Evolutionary conservation across 1,140 invertebrate species (phyloP), one percentile per base, ranked within the genome.

Genomic region (Ceratitis capitata): DNA sequence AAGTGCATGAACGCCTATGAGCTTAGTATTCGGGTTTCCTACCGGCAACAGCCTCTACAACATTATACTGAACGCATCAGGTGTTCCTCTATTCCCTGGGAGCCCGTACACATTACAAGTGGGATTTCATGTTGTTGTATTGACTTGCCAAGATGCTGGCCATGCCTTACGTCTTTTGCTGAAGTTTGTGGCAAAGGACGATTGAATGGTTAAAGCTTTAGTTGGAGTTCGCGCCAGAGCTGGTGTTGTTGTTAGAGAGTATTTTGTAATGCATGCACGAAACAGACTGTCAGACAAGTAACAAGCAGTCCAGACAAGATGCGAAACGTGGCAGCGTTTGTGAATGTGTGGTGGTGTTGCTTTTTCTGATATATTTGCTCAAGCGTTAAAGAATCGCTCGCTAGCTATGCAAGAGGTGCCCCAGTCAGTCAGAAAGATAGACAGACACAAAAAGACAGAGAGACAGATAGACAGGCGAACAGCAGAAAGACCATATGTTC

Each of bases 241-340:
- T 23, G 10, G 69, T 10, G 39, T 35, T 78, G 69, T 10, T 45
- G 39, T 35, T 78, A 45, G 39, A 82, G 53, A 53, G 32, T 58
- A 83, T 58, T 83, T 83, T 83, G 82, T 83, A 83, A 83, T 58
- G 82, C 82, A 83, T 35, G 47, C 82, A 83, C 82, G 82, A 58
- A 83, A 78, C 69, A 47, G 69, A 23, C 69, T 78, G 69, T 78
- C 69, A 78, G 69, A 78, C 69, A 78, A 78, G 69, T 78, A 45
- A 78, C 69, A 78, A 78, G 69, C 69, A 78, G 35, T 19, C 69
- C 39, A 78, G 69, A 78, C 69, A 78, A 45, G 69, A 42, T 35
- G 35, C 69, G 69, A 78, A 78, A 23, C 69, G 69, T 78, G n/a
- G 39, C 69, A 39, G 39, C 45, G 39, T 42, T 45, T 39, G 39